Evolutionary conservation across 2,113 vertebrate species (phyloP), one percentile per base, ranked within the genome.

Genomic region (Syngnathoides biaculeatus): DNA sequence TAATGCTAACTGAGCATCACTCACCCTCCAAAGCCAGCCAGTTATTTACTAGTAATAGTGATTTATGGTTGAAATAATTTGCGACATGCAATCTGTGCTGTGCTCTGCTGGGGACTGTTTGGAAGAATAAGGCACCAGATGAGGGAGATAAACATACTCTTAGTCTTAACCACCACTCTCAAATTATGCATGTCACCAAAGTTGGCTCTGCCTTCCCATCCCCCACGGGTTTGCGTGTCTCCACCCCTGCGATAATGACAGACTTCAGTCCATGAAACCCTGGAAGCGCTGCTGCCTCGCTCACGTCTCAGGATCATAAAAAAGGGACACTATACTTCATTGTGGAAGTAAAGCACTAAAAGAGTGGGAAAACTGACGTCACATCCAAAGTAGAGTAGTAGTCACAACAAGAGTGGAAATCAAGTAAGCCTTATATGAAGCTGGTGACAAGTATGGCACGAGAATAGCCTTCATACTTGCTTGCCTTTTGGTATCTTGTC

Each of bases 241-340:
- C 85, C 88, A 82, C 82, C 86, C 84, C 81, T 39, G 67, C 68
- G 78, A 73, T 87, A 87, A 89, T 88, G 73, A 87, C 77, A 87
- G 81, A 73, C 68, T 65, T 26, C 0, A 63, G 43, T 67, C 64
- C 68, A 35, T 60, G 15, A 40, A 50, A 47, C 70, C 8, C 22
- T 45, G 55, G 56, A 78, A 73, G 40, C 50, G 26, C 47, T 56
- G 48, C 64, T 74, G 61, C 57, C 56, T 68, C 48, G 20, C 52
- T 73, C 42, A 67, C 57, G 74, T 72, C 79, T 73, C 80, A 72
- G 5, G 27, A 68, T 64, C 48, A 10, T 47, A 53, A 57, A 77
- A 68, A 69, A 19, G 30, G 30, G 30, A 35, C 30, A 35, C 30
- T 35, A 6, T 3, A 35, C 30, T 35, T 35, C 6, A 35, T 35